These are phyloP conservation scores for Otolemur garnettii DNA, from an alignment of 2,113 vertebrate genomes.

Conservation along the genomic window DNA sequence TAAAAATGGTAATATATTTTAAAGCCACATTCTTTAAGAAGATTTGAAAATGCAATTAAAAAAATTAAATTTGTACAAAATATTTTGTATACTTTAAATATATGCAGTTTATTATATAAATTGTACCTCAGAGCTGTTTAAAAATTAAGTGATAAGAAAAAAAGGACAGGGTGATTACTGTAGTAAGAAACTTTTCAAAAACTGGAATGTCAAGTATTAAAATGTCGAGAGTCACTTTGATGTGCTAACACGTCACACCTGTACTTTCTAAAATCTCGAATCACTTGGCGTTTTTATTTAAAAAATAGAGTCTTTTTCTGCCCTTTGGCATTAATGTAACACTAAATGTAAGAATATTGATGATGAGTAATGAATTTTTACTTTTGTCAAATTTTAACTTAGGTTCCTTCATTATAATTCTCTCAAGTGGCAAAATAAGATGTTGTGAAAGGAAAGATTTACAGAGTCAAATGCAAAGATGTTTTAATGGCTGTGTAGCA, in stretches of 20 bases:
- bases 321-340: slow-evolving; percentile 38
- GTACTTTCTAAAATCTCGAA: slow-evolving; percentile 25
- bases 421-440: background rate
- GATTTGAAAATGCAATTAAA: background rate
- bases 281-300: background rate
- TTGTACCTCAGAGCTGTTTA: background rate
- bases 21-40: background rate
- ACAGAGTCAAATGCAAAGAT: background rate
- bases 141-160: background rate
- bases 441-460: background rate
- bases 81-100: background rate
- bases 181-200: background rate
- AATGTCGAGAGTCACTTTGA: background rate
- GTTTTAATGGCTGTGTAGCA: background rate
- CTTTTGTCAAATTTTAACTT: slow-evolving; percentile 30
- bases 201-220: background rate
- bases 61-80: background rate
- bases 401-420: background rate
- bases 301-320: background rate
- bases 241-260: background rate
- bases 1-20: background rate
- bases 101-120: background rate
- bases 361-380: background rate
- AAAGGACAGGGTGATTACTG: too few species aligned
- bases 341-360: background rate